Evolutionary conservation across 2,797 vertebrate species (phyloP).

Genomic region (Clarias pachynema): DNA sequence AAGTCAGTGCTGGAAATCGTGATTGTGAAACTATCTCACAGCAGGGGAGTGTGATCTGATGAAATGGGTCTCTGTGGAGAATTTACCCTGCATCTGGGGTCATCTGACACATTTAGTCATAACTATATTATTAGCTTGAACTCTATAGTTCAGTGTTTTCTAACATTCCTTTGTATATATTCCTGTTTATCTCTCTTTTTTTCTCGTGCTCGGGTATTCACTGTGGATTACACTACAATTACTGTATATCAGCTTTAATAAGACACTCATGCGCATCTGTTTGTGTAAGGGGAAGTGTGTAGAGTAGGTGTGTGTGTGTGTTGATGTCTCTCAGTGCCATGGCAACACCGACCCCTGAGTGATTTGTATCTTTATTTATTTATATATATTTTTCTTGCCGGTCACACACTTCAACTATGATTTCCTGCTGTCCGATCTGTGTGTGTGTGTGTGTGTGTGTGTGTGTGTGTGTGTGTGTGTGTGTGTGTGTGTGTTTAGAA

Average conservation of each 20-base stretch:
- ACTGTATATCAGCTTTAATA: neutral
- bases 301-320: neutral
- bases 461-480: conserved; percentile 67
- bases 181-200: neutral
- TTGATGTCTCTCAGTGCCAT: conserved; percentile 22
- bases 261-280: neutral
- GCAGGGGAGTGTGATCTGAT: neutral
- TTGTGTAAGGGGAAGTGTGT: neutral
- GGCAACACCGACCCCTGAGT: conserved; percentile 39
- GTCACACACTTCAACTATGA: conserved; percentile 14
- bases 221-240: neutral
- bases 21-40: neutral
- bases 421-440: conserved; percentile 51
- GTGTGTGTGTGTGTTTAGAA: conserved; percentile 67
- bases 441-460: conserved; percentile 70
- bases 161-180: neutral
- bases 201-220: neutral
- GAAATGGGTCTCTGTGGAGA: neutral
- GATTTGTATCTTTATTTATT: conserved; percentile 27
- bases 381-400: neutral
- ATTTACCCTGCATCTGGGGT: neutral
- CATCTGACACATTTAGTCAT: neutral
- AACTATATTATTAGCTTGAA: neutral
- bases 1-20: neutral
- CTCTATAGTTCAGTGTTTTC: conserved; percentile 23